These are phyloP conservation scores for Heterohyrax brucei DNA, from an alignment of 2,797 vertebrate genomes.

Conservation along the genomic window DNA sequence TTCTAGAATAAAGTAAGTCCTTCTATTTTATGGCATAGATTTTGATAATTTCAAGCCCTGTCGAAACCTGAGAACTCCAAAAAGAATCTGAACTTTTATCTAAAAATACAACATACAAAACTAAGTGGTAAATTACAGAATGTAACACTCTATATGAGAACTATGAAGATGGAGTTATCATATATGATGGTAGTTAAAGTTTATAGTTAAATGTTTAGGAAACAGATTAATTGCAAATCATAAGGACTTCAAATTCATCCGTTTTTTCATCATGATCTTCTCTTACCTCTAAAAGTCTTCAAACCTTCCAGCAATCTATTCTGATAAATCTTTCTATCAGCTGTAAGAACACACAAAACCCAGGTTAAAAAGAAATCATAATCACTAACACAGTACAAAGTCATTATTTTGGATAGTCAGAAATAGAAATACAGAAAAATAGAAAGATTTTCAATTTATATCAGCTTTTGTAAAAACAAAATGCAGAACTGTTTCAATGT, in stretches of 20 bases:
- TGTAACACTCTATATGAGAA: neutral
- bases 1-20: neutral
- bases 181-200: neutral
- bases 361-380: neutral
- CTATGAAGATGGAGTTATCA: neutral
- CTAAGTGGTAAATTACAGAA: neutral
- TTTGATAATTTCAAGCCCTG: neutral
- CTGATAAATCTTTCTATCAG: neutral
- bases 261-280: neutral
- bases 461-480: neutral
- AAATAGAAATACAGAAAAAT: neutral
- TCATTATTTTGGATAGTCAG: conserved; percentile 11
- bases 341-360: conserved; percentile 45
- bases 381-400: neutral
- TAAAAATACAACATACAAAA: conserved; percentile 2
- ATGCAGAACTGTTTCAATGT: neutral
- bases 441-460: neutral
- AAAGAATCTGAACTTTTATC: neutral
- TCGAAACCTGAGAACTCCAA: neutral
- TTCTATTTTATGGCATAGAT: neutral
- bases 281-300: conserved; percentile 53
- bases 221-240: neutral
- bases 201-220: neutral
- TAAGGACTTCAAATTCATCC: neutral
- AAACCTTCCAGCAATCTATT: conserved; percentile 30